Base-by-base conservation (phyloP, 2,113 vertebrate species). In the Acrocephalus kingi region DNA sequence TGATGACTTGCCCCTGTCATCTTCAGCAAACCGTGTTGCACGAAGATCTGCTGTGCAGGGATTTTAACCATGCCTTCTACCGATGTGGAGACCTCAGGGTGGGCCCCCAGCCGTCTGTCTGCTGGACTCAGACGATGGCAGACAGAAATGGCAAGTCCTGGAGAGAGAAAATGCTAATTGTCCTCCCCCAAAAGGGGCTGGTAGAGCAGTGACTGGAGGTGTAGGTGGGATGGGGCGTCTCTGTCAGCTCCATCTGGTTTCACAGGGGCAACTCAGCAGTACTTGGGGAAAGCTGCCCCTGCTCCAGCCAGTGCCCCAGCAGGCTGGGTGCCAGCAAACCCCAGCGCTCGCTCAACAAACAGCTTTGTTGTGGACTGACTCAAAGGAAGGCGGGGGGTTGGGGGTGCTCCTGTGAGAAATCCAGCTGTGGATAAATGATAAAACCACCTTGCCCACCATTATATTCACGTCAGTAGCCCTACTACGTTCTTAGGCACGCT, bases 261-360 rank as follows among this genome's bases (percentile, higher is more conserved):
- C 74, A 46, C 46, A 30, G 56, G n/a, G 28, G 35, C 51, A 55
- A 20, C 20, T 14, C 33, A n/a, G 71, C 62, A 64, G 54, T 28
- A 15, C 13, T 21, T 19, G 25, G 37, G 41, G 15, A 76, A 64
- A 52, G 58, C 1, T 4, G 10, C 8, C 43, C 0, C 0, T 59
- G 59, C 45, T 66, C 21, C 43, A 54, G 46, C 15, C 7, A 1
- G 58, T 79, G 72, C 27, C 54, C 41, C 67, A 54, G 79, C 49
- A 68, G 71, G 66, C 85, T 25, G 27, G 31, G 76, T 27, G 66
- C 63, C 91, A 90, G 79, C 58, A 88, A 51, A 27, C 15, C 24
- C 68, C 71, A 54, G 58, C 0, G 1, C 63, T 71, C 49, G 63
- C 62, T 73, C 80, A 48, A 24, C 63, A 52, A 55, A 27, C 63